Conservation (phyloP, 2,113 vertebrate species). For the Cebidichthys violaceus region DNA sequence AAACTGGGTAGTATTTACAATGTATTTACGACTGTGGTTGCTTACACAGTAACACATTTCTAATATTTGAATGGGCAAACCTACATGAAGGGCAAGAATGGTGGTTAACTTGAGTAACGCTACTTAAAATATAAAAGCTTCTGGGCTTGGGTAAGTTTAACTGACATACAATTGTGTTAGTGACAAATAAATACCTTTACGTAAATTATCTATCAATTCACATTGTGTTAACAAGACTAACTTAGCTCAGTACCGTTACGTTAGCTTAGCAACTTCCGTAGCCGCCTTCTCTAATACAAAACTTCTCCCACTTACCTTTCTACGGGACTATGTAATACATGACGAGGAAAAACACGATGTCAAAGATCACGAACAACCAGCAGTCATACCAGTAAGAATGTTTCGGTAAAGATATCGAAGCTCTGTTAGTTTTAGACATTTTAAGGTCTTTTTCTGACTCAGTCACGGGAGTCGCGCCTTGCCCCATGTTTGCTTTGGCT, state of each 20-base stretch:
- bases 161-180: neutral
- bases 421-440: neutral
- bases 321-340: constrained; percentile 83
- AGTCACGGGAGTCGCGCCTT: neutral
- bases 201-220: neutral
- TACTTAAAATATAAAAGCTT: neutral
- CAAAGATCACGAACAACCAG: constrained; percentile 89
- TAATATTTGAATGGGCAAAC: too few species aligned
- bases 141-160: neutral
- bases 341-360: constrained; percentile 86
- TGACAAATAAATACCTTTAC: neutral
- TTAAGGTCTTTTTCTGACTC: constrained; percentile 5
- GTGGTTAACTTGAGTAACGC: too few species aligned
- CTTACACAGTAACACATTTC: too few species aligned
- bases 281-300: constrained; percentile 20
- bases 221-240: neutral
- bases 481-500: constrained; percentile 36
- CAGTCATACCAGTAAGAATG: constrained; percentile 94
- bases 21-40: too few species aligned
- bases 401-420: constrained; percentile 68
- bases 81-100: neutral
- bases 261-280: constrained; percentile 50
- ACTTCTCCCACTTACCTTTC: constrained; percentile 62
- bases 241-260: neutral
- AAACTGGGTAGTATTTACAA: too few species aligned